Conservation (phyloP, 2,888 invertebrate genomes). For the Noctua janthe region DNA sequence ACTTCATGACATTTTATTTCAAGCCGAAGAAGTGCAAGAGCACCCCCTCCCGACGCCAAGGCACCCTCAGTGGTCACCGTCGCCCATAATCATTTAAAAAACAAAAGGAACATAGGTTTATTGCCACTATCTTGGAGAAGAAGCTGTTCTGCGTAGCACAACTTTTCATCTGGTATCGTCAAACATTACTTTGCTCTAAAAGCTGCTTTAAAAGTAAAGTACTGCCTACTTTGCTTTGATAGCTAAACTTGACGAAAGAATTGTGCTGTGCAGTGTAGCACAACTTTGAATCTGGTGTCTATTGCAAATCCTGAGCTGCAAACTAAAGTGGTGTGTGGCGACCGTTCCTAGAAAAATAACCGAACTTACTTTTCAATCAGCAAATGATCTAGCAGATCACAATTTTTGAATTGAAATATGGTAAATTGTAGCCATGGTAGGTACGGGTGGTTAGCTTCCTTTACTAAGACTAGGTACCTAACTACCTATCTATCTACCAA, state of each 20-base stretch:
- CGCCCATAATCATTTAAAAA: not conserved
- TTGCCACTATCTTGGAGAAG: not conserved
- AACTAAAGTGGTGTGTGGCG: not conserved
- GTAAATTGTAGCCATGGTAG: not conserved
- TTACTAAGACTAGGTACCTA: not conserved
- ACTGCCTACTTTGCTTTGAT: not conserved
- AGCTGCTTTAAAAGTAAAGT: too few relatives aligned
- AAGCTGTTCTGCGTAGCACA: not conserved
- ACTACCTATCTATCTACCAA: not conserved
- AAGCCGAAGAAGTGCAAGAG: not conserved
- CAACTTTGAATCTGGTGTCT: not conserved
- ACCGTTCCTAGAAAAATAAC: not conserved
- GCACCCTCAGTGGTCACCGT: not conserved
- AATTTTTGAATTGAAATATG: not conserved
- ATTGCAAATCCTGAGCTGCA: not conserved
- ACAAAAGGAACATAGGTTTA: not conserved
- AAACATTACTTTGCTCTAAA: not conserved
- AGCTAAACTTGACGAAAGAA: not conserved
- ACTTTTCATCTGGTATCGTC: not conserved
- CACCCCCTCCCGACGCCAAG: not conserved
- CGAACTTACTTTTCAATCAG: not conserved
- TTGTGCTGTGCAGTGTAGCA: not conserved
- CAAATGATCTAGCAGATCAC: not conserved
- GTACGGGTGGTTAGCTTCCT: not conserved
- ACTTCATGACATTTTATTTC: not conserved